These are phyloP conservation scores for Pelagia noctiluca DNA, from an alignment of 30 jellyfish, hydroid and myxozoan species.

Conservation along the genomic window DNA sequence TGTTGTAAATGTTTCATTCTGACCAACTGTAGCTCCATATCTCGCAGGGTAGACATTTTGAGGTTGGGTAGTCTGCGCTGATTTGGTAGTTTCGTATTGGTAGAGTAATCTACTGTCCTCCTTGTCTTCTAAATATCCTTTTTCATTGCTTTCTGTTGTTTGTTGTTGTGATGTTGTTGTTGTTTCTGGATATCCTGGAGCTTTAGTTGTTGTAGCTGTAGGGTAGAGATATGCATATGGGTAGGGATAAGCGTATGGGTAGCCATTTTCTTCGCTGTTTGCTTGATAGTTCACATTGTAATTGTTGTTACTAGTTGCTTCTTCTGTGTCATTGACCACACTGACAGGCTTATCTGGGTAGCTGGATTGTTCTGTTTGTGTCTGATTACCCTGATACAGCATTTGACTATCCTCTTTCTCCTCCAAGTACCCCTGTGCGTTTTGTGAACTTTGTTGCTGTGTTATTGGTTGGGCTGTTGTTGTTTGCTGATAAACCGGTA, in stretches of 20 bases:
- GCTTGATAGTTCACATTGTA: too few relatives aligned
- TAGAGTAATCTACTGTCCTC: conserved; percentile 10
- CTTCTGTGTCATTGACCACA: background rate
- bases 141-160: background rate
- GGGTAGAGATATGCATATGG: background rate
- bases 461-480: conserved; percentile 14
- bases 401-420: conserved; percentile 53
- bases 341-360: background rate
- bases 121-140: conserved; percentile 1
- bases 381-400: background rate
- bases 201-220: background rate
- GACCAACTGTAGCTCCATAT: background rate
- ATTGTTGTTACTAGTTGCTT: conserved; percentile 2
- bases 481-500: background rate
- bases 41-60: background rate
- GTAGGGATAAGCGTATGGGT: too few relatives aligned
- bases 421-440: conserved; percentile 24
- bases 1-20: background rate
- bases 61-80: background rate
- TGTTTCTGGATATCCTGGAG: background rate
- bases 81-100: background rate
- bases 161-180: background rate
- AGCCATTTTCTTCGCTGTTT: too few relatives aligned
- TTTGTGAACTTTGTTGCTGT: too few relatives aligned
- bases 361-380: conserved; percentile 26